These are phyloP conservation scores for Caenorhabditis remanei DNA, from an alignment of 1,140 invertebrate genomes.

Conservation along the genomic window DNA sequence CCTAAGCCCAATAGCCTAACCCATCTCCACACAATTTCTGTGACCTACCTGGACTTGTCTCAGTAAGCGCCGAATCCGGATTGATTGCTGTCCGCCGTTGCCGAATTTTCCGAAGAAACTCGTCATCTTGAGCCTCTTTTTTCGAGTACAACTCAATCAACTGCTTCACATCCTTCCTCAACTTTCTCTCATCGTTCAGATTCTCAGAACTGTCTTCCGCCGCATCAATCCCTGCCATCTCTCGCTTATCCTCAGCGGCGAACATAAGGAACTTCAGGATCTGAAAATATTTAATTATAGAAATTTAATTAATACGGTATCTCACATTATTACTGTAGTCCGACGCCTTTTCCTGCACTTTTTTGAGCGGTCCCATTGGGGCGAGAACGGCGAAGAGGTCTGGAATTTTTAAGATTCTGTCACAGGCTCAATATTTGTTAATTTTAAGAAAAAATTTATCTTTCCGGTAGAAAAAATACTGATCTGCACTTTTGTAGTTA, in stretches of 20 bases:
- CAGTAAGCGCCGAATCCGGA: constrained; percentile 14
- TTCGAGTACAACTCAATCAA: constrained; percentile 27
- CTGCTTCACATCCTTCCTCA: neutral
- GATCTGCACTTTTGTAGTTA: too few relatives aligned
- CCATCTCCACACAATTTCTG: too few relatives aligned
- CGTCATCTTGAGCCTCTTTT: neutral
- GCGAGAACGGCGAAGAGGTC: constrained; percentile 74
- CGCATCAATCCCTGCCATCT: neutral
- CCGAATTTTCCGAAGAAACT: constrained; percentile 23
- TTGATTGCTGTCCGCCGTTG: constrained; percentile 18
- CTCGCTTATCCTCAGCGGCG: constrained; percentile 43
- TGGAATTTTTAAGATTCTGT: constrained; percentile 56
- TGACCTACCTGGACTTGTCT: neutral
- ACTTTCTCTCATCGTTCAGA: constrained; percentile 3
- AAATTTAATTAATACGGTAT: neutral
- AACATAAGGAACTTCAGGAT: constrained; percentile 69
- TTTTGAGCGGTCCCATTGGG: constrained; percentile 69
- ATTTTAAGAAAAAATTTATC: too few relatives aligned
- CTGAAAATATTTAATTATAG: constrained; percentile 5
- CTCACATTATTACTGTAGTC: constrained; percentile 71
- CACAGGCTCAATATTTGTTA: neutral
- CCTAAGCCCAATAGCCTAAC: too few relatives aligned
- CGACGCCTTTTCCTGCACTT: constrained; percentile 67
- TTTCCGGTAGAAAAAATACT: too few relatives aligned
- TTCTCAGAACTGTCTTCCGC: neutral